These are phyloP conservation scores for Oncorhynchus gorbuscha DNA, from an alignment of 2,113 vertebrate genomes.

Conservation along the genomic window DNA sequence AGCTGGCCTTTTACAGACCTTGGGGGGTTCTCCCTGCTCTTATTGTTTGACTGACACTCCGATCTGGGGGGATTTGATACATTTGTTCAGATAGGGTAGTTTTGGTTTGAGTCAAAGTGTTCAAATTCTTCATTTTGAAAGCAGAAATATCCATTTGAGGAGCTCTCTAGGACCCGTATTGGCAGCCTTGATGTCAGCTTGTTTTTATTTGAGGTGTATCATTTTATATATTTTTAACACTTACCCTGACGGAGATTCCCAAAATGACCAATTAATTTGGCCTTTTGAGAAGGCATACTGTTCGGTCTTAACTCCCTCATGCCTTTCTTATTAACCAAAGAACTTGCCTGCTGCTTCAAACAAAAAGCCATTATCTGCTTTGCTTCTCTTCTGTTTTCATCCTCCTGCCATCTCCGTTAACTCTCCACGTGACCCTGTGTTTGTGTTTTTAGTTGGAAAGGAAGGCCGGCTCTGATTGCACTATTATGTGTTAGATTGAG, in stretches of 20 bases:
- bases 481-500: slow-evolving; percentile 59
- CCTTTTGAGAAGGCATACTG: slow-evolving; percentile 2
- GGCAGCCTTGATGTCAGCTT: slow-evolving; percentile 14
- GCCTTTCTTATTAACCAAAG: slow-evolving; percentile 62
- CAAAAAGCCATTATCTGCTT: slow-evolving; percentile 56
- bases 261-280: slow-evolving; percentile 27
- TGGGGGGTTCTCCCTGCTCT: slow-evolving; percentile 22
- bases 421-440: slow-evolving; percentile 44
- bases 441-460: slow-evolving; percentile 83
- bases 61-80: not conserved
- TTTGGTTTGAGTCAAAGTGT: no score
- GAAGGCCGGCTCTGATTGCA: slow-evolving; percentile 85
- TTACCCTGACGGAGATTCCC: slow-evolving; percentile 31
- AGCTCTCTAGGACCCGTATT: slow-evolving; percentile 54
- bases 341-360: slow-evolving; percentile 46
- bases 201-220: slow-evolving; percentile 20
- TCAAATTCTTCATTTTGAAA: slow-evolving; percentile 47
- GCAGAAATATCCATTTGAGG: slow-evolving; percentile 35
- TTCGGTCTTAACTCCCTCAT: slow-evolving; percentile 27
- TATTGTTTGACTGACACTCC: slow-evolving; percentile 47
- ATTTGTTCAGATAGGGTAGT: not conserved
- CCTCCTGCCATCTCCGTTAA: not conserved
- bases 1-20: slow-evolving; percentile 33
- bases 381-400: slow-evolving; percentile 12
- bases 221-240: slow-evolving; percentile 34